A percentile compares a stretch with the other conserved stretches of the same genome.
These are phyloP conservation scores for Drosophila murphyi DNA, from an alignment of 1,140 invertebrate species.

Conservation along the genomic window DNA sequence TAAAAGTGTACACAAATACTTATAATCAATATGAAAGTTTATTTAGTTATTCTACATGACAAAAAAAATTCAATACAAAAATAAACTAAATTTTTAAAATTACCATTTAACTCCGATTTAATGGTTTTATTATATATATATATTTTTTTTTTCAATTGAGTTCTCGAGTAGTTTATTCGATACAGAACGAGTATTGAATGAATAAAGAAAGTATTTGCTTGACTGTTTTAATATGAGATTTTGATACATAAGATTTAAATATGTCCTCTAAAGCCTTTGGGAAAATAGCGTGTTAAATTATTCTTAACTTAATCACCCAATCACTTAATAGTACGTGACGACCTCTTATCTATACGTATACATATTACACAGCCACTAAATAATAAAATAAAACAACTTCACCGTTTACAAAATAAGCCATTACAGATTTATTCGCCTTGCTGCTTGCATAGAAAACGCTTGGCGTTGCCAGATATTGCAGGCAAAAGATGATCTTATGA, in stretches of 20 bases:
- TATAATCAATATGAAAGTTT: no score
- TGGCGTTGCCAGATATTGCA: conserved; percentile 5
- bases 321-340: background rate
- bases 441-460: no score
- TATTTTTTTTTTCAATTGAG: no score
- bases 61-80: no score
- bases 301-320: conserved; percentile 20
- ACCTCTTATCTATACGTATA: conserved; percentile 16
- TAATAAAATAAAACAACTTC: conserved; percentile 16
- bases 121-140: no score
- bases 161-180: no score
- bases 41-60: no score
- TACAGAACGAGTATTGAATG: no score
- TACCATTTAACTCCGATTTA: no score
- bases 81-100: no score
- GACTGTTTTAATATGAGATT: background rate
- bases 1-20: no score
- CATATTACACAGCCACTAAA: background rate
- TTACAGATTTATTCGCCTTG: background rate
- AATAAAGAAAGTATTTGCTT: background rate
- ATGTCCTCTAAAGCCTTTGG: conserved; percentile 7
- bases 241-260: background rate
- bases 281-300: background rate
- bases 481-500: conserved; percentile 5
- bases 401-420: background rate